Evolutionary conservation across 2,797 vertebrate genomes (phyloP), one percentile per base, ranked within the genome.

Genomic region (Austrolebias charrua): DNA sequence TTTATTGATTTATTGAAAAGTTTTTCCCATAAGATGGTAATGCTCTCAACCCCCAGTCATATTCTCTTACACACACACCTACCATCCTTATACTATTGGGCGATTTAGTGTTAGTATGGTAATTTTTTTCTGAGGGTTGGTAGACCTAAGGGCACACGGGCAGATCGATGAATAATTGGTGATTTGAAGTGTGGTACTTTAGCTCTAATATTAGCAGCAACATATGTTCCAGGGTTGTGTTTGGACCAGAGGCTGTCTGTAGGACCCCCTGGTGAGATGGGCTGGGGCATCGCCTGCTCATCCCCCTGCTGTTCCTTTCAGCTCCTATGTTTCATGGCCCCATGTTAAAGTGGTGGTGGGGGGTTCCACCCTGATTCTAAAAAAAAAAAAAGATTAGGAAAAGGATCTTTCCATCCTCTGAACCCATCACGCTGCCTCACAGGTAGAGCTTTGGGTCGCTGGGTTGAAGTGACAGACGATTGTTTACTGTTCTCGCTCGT

Each of bases 271-370:
- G 70, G 59, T 81, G 62, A 45, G 69, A 59, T 63, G 66, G 50
- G 68, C 68, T 42, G 64, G 62, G 73, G 35, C 5, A 58, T 75
- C 13, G n/a, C 49, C 45, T 11, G 31, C 55, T 66, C 56, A 51
- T 69, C 76, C 80, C 86, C 86, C 88, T 76, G 84, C 89, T 93
- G 83, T 76, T 90, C 86, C 77, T 73, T 86, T 91, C 87, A 87
- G 65, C 55, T 51, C 8, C 47, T 56, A 38, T 76, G 74, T 73
- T 71, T 76, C 66, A 73, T 72, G 76, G 73, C 81, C 53, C 74
- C 81, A 79, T 90, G 83, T 56, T 93, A 89, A 90, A 88, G 81
- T 64, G 56, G 28, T 31, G 46, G 45, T 51, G 59, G 76, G 55
- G 24, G 58, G 64, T 52, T 55, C 18, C 18, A 3, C 60, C 47